Conservation (phyloP, 2,113 vertebrate genomes). For the Lycaon pictus region DNA sequence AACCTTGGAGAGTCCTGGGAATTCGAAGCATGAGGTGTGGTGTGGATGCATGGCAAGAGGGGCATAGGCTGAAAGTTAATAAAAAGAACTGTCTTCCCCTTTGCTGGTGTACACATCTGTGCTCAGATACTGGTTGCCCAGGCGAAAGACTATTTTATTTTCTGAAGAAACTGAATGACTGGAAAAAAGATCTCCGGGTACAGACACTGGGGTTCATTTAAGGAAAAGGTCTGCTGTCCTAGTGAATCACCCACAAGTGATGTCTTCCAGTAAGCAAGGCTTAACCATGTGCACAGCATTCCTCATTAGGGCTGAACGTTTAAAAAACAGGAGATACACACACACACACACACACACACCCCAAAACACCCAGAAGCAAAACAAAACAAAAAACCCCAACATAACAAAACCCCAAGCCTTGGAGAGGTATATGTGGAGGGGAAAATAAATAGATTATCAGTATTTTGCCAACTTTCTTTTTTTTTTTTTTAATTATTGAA, state of each 20-base stretch:
- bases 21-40: neutral
- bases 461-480: neutral
- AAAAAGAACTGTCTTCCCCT: neutral
- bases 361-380: neutral
- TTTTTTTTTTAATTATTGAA: neutral
- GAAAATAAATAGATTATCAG: neutral
- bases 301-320: neutral
- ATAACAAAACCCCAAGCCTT: neutral
- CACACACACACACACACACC: neutral
- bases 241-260: neutral
- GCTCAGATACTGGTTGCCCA: neutral
- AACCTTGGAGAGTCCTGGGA: neutral
- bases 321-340: neutral
- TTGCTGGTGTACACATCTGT: neutral
- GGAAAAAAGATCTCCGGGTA: neutral
- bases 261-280: neutral
- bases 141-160: neutral
- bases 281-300: neutral
- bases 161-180: constrained; percentile 40
- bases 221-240: neutral
- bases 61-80: neutral
- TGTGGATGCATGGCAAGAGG: neutral
- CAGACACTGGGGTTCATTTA: neutral
- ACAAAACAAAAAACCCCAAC: neutral
- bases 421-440: neutral